Percentiles rank a stretch among this genome's conserved stretches.
phyloP scores from a whole-genome alignment of 2,113 vertebrate species.

The Aegotheles bennettii region DNA sequence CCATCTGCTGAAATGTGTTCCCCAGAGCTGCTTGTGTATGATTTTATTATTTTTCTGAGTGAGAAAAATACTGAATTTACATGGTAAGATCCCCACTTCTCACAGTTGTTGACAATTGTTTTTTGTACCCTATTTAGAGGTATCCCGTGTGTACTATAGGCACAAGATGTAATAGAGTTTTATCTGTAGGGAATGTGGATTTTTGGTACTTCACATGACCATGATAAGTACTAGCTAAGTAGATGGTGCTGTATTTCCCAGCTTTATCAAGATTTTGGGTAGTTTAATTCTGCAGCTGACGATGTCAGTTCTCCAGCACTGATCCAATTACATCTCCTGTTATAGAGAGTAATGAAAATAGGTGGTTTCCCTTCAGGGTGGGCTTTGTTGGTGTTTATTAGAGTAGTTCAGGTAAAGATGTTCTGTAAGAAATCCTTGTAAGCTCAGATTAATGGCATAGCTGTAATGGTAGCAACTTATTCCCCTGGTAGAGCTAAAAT shows the following conservation, averaged over 20 bases:
- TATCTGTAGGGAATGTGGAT: neutral
- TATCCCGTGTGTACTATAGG: neutral
- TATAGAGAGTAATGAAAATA: neutral
- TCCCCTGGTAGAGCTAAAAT: neutral
- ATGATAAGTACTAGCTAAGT: fast-evolving
- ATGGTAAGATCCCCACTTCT: neutral
- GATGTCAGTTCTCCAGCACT: neutral
- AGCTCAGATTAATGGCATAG: neutral
- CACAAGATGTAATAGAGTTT: neutral
- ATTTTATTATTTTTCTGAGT: neutral
- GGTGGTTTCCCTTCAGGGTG: neutral
- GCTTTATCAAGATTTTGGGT: too few relatives aligned
- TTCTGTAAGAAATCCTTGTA: neutral
- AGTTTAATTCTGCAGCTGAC: neutral
- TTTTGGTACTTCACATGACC: fast-evolving
- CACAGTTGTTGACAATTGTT: neutral
- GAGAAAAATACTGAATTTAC: neutral
- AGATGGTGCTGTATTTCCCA: neutral
- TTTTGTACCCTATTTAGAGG: fast-evolving
- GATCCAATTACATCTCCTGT: too few relatives aligned
- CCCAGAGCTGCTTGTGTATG: neutral
- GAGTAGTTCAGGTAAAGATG: neutral
- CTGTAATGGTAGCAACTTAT: neutral
- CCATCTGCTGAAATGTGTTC: neutral
- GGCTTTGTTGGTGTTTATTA: neutral